Percentiles rank a stretch among this genome's conserved stretches.
These are phyloP conservation scores for Porites cylindrica DNA, from an alignment of 92 coral and sea anemone species.

Conservation along the genomic window DNA sequence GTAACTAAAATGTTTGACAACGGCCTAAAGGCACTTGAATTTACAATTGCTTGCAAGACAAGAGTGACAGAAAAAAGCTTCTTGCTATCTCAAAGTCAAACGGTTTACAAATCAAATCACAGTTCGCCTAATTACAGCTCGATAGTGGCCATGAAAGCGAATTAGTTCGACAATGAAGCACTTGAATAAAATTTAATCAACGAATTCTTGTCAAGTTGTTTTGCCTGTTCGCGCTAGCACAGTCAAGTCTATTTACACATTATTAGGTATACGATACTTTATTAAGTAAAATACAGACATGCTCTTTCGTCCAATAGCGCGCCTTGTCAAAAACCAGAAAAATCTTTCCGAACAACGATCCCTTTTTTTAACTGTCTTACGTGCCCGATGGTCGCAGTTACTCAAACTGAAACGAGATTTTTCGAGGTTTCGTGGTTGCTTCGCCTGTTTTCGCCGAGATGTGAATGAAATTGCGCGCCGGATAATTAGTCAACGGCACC, in stretches of 20 bases:
- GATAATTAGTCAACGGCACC: constrained; percentile 78
- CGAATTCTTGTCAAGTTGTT: constrained; percentile 79
- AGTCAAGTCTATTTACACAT: constrained; percentile 73
- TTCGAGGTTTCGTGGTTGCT: constrained; percentile 32
- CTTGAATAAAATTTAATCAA: constrained; percentile 84
- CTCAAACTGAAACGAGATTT: background rate
- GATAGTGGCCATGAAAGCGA: constrained; percentile 72
- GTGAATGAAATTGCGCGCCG: constrained; percentile 62
- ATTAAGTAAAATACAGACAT: constrained; percentile 37
- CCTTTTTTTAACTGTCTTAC: constrained; percentile 31
- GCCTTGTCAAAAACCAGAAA: background rate
- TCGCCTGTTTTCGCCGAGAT: constrained; percentile 36
- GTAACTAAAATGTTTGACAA: constrained; percentile 40
- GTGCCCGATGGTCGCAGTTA: background rate
- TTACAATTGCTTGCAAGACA: constrained; percentile 48
- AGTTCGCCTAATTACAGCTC: constrained; percentile 74
- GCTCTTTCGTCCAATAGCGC: constrained; percentile 13
- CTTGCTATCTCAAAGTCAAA: constrained; percentile 58
- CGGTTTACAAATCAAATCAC: constrained; percentile 72
- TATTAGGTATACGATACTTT: constrained; percentile 71
- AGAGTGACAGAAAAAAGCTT: constrained; percentile 59
- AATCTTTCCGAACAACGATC: background rate
- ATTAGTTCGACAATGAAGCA: constrained; percentile 81
- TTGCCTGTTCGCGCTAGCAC: constrained; percentile 73
- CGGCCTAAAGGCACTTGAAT: constrained; percentile 39